Percentiles rank a stretch among this genome's conserved stretches.
These are phyloP conservation scores for Zaprionus tsacasi DNA, from an alignment of 1,140 invertebrate genomes.

Conservation along the genomic window DNA sequence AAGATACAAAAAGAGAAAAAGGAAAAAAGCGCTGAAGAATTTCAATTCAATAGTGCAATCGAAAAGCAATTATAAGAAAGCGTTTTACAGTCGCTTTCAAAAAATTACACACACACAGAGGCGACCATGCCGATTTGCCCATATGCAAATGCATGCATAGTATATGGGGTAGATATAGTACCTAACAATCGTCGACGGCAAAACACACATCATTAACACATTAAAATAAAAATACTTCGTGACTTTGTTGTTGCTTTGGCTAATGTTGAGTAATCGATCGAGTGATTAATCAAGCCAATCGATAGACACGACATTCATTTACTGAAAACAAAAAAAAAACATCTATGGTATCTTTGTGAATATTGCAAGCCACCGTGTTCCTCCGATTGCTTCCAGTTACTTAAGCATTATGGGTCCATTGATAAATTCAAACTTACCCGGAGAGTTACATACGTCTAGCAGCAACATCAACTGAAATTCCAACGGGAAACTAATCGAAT, in stretches of 20 bases:
- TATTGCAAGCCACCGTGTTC: no score
- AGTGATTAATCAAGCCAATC: slow-evolving; percentile 4
- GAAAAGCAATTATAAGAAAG: slow-evolving; percentile 81
- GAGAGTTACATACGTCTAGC: no score
- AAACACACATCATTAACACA: slow-evolving; percentile 8
- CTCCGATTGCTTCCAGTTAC: no score
- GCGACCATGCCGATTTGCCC: neutral
- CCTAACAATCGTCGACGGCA: neutral
- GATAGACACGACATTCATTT: neutral
- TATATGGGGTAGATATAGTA: slow-evolving; percentile 5
- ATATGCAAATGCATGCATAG: slow-evolving; percentile 9
- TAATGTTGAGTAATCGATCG: slow-evolving; percentile 8
- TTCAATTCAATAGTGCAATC: slow-evolving; percentile 78
- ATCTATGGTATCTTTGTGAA: no score
- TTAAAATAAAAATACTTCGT: slow-evolving; percentile 11
- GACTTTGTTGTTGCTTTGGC: slow-evolving; percentile 6
- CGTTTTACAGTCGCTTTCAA: slow-evolving; percentile 78
- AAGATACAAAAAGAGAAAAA: slow-evolving; percentile 48
- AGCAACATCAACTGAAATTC: no score
- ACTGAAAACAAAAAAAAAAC: no score
- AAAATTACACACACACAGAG: slow-evolving; percentile 32
- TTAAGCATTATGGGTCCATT: no score
- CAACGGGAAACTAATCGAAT: no score
- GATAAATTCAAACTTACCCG: no score
- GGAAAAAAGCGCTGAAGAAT: slow-evolving; percentile 71